Base-by-base conservation (phyloP, 64 coral and sea anemone genomes). In the Stichodactyla mertensii region DNA sequence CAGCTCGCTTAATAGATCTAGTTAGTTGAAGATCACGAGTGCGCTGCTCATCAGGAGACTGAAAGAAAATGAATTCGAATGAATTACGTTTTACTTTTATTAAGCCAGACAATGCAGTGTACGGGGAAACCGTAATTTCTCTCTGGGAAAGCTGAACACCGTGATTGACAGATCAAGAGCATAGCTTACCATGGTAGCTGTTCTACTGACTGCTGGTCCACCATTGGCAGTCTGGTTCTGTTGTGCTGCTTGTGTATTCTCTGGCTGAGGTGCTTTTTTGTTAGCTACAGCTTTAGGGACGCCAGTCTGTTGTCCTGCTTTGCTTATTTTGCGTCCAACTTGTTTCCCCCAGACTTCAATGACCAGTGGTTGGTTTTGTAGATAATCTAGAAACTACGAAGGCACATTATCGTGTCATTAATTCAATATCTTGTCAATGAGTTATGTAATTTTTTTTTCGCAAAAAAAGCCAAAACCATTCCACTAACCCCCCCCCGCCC, bases 311-410 rank as follows among this genome's bases (percentile, higher is more conserved):
- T 81, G 36, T 45, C 36, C 78, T 6, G 19, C 52, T 81, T 7
- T 81, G 83, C 91, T 96, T 0, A 92, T 64, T 71, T 93, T 96
- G 19, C 94, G 87, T 55, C 91, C 87, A 60, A 64, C 90, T 55
- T 96, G 94, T 23, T 90, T 96, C 15, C 94, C 94, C 94, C 94
- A 96, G 16, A 96, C 94, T 18, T 96, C 91, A 13, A 96, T 56
- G 4, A 92, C 86, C 16, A 95, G 82, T 15, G 86, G 80, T 19
- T 55, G 23, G 26, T 95, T 88, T 53, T 70, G 16, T 66, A 95
- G 77, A 82, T 95, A 95, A 22, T 91, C 83, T 5, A 92, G 71
- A 70, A 96, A 92, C 94, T 96, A 45, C 36, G 36, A 45, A 0
- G 36, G 36, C 36, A 45, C 36, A 45, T 1, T 45, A 45, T 45